phyloP scores from a whole-genome alignment of 1,140 invertebrate species.

The Lamellibrachia luymesi region DNA sequence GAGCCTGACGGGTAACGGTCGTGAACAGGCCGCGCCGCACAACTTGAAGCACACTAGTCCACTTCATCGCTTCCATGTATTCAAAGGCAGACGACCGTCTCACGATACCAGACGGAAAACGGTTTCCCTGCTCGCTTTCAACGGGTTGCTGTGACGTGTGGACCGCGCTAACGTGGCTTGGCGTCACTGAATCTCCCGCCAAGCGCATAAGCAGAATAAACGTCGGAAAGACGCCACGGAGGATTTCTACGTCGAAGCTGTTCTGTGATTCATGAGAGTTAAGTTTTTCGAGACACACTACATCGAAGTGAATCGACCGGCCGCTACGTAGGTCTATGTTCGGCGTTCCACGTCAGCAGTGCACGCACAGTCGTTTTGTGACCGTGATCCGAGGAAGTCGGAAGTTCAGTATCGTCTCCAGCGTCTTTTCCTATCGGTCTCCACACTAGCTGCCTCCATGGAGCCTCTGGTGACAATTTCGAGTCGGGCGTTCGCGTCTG shows the following conservation, averaged over 20 bases:
- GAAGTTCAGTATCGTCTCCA: too few relatives aligned
- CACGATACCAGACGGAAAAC: neutral
- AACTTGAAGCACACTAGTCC: neutral
- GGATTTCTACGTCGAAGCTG: neutral
- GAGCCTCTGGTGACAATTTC: too few relatives aligned
- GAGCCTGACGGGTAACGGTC: neutral
- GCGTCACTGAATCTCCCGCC: neutral
- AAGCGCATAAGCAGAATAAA: neutral
- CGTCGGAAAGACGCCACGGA: neutral
- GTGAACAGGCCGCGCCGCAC: neutral
- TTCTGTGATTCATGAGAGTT: too few relatives aligned
- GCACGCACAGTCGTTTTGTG: too few relatives aligned
- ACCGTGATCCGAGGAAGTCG: too few relatives aligned
- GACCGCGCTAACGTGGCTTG: neutral
- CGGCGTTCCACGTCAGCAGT: too few relatives aligned
- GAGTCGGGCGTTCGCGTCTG: too few relatives aligned
- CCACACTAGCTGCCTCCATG: too few relatives aligned
- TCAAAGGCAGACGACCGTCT: neutral
- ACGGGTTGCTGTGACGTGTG: neutral
- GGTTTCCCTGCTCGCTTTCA: neutral
- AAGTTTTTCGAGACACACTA: too few relatives aligned
- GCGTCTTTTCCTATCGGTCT: too few relatives aligned
- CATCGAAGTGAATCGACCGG: too few relatives aligned
- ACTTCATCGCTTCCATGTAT: neutral
- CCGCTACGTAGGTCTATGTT: too few relatives aligned